Conservation (phyloP, 2,888 invertebrate genomes). For the Caenorhabditis japonica region DNA sequence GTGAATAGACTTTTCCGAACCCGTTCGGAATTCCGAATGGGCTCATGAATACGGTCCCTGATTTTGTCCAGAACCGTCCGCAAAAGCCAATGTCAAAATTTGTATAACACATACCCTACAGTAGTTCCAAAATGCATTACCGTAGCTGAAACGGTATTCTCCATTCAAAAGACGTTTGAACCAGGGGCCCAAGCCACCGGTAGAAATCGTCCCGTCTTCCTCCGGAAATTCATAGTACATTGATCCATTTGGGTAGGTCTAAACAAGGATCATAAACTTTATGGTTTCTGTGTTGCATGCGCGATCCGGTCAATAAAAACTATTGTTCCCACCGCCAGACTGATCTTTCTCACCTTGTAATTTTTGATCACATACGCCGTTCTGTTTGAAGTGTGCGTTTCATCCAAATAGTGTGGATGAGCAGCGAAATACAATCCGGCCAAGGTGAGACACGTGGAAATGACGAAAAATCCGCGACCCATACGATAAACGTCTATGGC, state of each 20-base stretch:
- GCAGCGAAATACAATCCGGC: conserved; percentile 47
- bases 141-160: conserved; percentile 35
- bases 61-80: too few species aligned
- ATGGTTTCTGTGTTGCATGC: neutral
- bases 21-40: too few species aligned
- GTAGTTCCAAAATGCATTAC: conserved; percentile 43
- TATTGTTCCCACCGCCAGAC: neutral
- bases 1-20: too few species aligned
- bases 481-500: conserved; percentile 27
- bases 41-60: too few species aligned
- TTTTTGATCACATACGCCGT: conserved; percentile 26
- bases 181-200: conserved; percentile 28
- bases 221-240: conserved; percentile 28
- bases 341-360: conserved; percentile 24
- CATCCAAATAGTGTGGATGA: conserved; percentile 40
- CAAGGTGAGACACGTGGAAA: conserved; percentile 34
- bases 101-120: conserved; percentile 41
- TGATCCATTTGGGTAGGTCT: conserved; percentile 37
- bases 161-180: conserved; percentile 38
- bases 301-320: neutral
- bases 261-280: neutral
- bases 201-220: conserved; percentile 5
- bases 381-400: conserved; percentile 19
- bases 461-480: conserved; percentile 27
- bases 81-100: too few species aligned